Percentiles rank a stretch among this genome's conserved stretches.
Evolutionary conservation across 2,113 vertebrate species (phyloP).

Genomic region (Pterocles burchelli): DNA sequence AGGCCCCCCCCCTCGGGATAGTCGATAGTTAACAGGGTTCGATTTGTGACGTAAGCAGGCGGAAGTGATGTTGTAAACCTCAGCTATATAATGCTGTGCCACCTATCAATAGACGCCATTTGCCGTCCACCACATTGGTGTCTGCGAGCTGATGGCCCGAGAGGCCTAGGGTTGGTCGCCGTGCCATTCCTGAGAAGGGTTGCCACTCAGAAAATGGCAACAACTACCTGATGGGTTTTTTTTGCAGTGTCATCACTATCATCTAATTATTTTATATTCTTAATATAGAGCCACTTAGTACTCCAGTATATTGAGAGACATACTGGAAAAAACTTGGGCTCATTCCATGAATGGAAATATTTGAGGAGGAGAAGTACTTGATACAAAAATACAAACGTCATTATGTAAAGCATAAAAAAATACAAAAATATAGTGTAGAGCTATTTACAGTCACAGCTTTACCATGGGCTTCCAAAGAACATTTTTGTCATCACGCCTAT

Average conservation of each 20-base stretch:
- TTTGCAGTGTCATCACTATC: background rate
- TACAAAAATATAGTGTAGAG: background rate
- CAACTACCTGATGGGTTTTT: background rate
- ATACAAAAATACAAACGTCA: background rate
- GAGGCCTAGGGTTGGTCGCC: too few relatives aligned
- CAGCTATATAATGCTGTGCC: too few relatives aligned
- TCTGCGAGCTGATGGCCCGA: too few relatives aligned
- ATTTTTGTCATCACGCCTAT: background rate
- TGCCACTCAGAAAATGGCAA: too few relatives aligned
- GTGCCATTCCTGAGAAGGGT: too few relatives aligned
- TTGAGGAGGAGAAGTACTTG: accelerated
- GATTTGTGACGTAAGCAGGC: too few relatives aligned
- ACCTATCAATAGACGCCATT: too few relatives aligned
- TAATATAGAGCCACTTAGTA: background rate
- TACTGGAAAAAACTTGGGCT: background rate
- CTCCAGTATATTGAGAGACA: background rate
- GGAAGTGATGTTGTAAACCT: too few relatives aligned
- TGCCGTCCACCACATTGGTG: too few relatives aligned
- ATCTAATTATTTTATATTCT: background rate
- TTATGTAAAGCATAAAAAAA: background rate
- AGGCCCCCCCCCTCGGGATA: too few relatives aligned
- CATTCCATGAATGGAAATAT: background rate
- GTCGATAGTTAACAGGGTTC: too few relatives aligned
- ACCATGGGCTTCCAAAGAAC: background rate
- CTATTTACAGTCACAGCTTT: background rate